Percentiles rank a stretch among this genome's conserved stretches.
These are phyloP conservation scores for Merops nubicus DNA, from an alignment of 2,113 vertebrate genomes.

Conservation along the genomic window DNA sequence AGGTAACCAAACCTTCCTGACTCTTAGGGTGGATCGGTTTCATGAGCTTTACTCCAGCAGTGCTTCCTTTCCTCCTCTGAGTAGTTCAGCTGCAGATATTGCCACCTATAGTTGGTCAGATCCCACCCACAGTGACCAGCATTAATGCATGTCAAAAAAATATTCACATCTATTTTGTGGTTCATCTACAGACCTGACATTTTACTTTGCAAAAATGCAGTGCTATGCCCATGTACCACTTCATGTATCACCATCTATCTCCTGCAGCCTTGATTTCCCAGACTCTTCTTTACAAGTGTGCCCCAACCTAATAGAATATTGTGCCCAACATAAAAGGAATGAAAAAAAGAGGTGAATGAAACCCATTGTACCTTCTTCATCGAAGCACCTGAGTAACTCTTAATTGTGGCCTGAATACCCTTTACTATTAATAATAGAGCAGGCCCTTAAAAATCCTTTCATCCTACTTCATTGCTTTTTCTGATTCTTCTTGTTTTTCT, in stretches of 20 bases:
- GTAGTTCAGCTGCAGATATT: background rate
- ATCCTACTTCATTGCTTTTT: background rate
- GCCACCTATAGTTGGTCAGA: background rate
- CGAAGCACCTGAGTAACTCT: background rate
- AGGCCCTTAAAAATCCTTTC: background rate
- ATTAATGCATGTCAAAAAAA: rapidly evolving
- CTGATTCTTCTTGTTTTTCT: background rate
- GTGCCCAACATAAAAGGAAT: background rate
- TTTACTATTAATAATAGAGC: background rate
- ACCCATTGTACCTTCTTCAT: background rate
- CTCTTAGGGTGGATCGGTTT: background rate
- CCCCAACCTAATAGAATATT: background rate
- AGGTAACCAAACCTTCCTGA: background rate
- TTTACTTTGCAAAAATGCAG: background rate
- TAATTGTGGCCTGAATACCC: background rate
- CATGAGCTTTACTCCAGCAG: background rate
- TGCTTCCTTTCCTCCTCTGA: background rate
- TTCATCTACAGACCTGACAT: background rate
- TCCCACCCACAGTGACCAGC: background rate
- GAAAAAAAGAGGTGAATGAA: background rate
- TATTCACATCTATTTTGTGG: background rate
- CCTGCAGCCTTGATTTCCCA: background rate
- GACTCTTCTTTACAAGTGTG: background rate
- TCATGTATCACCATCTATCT: background rate
- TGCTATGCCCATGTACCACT: background rate